Evolutionary conservation across 1,140 invertebrate species (phyloP), one percentile per base, ranked within the genome.

Genomic region (Drosophila parvula): DNA sequence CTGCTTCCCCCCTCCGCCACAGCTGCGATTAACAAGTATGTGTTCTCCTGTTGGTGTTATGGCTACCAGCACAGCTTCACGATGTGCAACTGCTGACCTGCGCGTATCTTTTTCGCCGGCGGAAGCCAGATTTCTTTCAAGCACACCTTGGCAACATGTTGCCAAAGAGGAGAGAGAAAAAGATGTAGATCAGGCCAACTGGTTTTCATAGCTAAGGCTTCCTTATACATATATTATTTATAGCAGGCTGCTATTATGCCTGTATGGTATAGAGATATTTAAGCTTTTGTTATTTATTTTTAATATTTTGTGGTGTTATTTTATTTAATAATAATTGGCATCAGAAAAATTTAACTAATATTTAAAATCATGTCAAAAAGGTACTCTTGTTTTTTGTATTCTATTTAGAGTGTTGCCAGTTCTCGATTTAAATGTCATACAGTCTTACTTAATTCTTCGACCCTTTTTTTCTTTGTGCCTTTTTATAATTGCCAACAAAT

Each of bases 11-110:
- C 14, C 27, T 28, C 34, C 70, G 11, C 40, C 3, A 22, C 22
- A 3, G 27, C 32, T 27, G 51, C 41, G 62, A 47, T 59, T 59
- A 50, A 48, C 73, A 55, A 41, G 59, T 64, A 51, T 58, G 79
- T 74, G 67, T 60, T 47, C 18, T 47, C 18, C 44, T 57, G 18
- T 45, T 73, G 69, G 41, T 71, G 51, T 47, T 59, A 38, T 58
- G 69, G 67, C 75, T 77, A 68, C 77, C 65, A 78, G 38, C 67
- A 38, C 55, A 45, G 53, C 53, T 58, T 67, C 74, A 74, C 74
- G 79, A 81, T 44, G 45, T 57, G 69, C 78, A 78, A 79, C 82
- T 73, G 41, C 74, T 85, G 81, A 85, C 82, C 81, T 40, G n/a
- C 32, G 28, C 44, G 68, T 68, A 53, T 56, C 28, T 53, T 32